Conservation (phyloP, 2,797 vertebrate genomes). For the Danio choprae region DNA sequence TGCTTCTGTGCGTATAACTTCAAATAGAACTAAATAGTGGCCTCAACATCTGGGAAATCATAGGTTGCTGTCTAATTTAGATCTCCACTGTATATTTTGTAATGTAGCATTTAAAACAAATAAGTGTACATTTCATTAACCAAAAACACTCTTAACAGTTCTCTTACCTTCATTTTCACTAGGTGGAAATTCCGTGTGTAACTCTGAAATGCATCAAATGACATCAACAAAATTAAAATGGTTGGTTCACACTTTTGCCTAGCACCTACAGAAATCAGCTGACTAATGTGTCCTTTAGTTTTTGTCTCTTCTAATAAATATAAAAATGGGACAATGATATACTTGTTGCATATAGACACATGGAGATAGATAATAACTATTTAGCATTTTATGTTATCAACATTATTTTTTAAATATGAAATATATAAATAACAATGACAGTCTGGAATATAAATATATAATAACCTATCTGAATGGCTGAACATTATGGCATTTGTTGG, state of each 20-base stretch:
- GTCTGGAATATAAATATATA: no score
- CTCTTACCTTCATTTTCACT: conserved; percentile 27
- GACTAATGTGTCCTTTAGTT: neutral
- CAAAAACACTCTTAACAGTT: neutral
- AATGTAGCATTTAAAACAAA: neutral
- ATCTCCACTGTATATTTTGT: no score
- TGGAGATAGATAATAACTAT: neutral
- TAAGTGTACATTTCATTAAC: neutral
- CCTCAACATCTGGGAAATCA: no score
- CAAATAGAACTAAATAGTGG: no score
- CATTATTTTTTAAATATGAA: neutral
- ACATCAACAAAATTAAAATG: neutral
- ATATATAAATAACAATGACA: no score
- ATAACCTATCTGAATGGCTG: neutral
- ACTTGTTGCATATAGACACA: neutral
- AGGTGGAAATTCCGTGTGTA: conserved; percentile 32
- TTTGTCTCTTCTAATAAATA: neutral
- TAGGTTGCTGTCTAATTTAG: no score
- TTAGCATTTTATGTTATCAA: no score
- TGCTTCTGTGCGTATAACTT: no score
- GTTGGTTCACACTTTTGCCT: neutral
- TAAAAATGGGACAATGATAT: neutral
- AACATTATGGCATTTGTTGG: neutral
- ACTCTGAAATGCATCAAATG: conserved; percentile 47
- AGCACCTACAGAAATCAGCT: neutral